These are phyloP conservation scores for Euphydryas editha DNA, from an alignment of 2,888 invertebrate genomes.

Conservation along the genomic window DNA sequence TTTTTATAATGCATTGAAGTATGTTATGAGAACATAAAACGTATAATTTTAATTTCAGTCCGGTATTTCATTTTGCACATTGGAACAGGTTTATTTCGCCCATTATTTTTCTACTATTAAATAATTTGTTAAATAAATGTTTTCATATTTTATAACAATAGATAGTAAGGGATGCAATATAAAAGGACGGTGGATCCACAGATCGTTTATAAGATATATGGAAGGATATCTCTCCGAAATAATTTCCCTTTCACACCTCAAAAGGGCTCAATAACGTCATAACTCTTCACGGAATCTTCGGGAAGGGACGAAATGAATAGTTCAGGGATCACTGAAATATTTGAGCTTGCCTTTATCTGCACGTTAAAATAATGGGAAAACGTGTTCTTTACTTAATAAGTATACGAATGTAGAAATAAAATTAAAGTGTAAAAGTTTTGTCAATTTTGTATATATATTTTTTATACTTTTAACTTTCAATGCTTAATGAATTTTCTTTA, in stretches of 20 bases:
- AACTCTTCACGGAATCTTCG: conserved; percentile 27
- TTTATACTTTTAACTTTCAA: too few species aligned
- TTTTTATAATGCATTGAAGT: neutral
- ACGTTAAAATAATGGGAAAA: neutral
- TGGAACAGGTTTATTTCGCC: too few species aligned
- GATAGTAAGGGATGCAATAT: conserved; percentile 4
- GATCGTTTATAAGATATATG: conserved; percentile 16
- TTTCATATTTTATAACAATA: neutral
- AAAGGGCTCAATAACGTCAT: conserved; percentile 35
- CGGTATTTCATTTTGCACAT: neutral
- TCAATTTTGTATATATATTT: too few species aligned
- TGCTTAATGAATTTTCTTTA: too few species aligned
- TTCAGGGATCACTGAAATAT: conserved; percentile 22
- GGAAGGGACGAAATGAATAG: conserved; percentile 28
- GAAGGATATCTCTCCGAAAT: conserved; percentile 28
- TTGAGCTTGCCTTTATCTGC: neutral
- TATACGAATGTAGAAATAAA: neutral
- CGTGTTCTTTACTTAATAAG: neutral
- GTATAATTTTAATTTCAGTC: neutral
- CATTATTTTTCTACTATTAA: neutral
- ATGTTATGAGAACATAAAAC: neutral
- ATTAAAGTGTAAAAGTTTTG: too few species aligned
- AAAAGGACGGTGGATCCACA: conserved; percentile 20
- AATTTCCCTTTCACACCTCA: conserved; percentile 31
- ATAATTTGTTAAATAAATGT: neutral